Evolutionary conservation across 2,113 vertebrate genomes (phyloP).

Genomic region (Menidia beryllina): DNA sequence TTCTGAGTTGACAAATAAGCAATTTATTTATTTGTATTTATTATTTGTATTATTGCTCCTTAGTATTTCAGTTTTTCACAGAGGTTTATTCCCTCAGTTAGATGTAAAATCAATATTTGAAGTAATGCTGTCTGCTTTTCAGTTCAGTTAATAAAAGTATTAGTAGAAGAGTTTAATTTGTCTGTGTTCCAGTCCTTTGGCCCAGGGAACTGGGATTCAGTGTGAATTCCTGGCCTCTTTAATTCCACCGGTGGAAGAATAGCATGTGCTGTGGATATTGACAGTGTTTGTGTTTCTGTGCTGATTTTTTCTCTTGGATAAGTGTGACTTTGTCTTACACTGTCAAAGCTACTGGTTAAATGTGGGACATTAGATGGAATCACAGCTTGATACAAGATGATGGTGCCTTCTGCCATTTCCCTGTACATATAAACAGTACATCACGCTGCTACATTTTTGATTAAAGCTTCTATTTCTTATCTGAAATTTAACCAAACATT

Average conservation of each 20-base stretch:
- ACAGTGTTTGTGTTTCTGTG: slow-evolving; percentile 68
- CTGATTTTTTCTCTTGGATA: slow-evolving; percentile 53
- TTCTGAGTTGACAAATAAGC: slow-evolving; percentile 42
- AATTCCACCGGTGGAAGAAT: slow-evolving; percentile 70
- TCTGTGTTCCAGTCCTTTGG: slow-evolving; percentile 65
- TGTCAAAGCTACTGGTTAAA: slow-evolving; percentile 60
- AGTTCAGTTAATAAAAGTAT: slow-evolving; percentile 42
- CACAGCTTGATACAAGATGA: slow-evolving; percentile 56
- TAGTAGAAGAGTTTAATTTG: slow-evolving; percentile 48
- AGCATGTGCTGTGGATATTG: slow-evolving; percentile 62
- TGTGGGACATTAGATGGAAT: slow-evolving; percentile 58
- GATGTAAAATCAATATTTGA: neutral
- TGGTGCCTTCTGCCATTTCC: slow-evolving; percentile 40
- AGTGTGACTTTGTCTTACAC: slow-evolving; percentile 57
- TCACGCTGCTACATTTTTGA: slow-evolving; percentile 18
- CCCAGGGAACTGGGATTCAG: slow-evolving; percentile 60
- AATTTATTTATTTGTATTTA: slow-evolving; percentile 56
- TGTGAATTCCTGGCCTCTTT: slow-evolving; percentile 54
- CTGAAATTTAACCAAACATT: slow-evolving; percentile 39
- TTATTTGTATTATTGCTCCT: slow-evolving; percentile 22
- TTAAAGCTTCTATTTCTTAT: slow-evolving; percentile 30
- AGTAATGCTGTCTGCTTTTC: slow-evolving; percentile 9
- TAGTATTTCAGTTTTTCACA: slow-evolving; percentile 7
- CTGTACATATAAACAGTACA: slow-evolving; percentile 41
- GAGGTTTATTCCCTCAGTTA: neutral